Base-by-base conservation (phyloP, 1,140 invertebrate species). In the Cydia amplana region DNA sequence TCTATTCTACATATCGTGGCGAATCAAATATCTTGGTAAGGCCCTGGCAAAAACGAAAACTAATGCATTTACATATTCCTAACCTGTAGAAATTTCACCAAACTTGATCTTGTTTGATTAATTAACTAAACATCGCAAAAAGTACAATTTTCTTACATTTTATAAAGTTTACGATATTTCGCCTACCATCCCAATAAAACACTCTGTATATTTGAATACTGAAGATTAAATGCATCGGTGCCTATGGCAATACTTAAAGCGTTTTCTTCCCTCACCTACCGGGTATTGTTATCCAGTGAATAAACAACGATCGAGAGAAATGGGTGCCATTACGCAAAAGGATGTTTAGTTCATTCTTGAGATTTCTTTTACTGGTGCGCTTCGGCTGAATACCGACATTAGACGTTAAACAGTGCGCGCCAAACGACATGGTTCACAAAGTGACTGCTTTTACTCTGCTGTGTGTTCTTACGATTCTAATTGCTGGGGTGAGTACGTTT, bases 321-420 rank as follows among this genome's bases (percentile, higher is more conserved):
- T 77, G 74, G 43, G 60, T 77, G 18, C 60, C 28, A 77, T 79
- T 77, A 76, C 74, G 73, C 65, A 76, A 81, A 80, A 79, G 77
- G 78, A 79, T 79, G 79, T 79, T 81, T 77, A 76, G 79, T 77
- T 43, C 76, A 74, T 79, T 79, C 79, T 79, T 79, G 79, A 79
- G 74, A 79, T 79, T 77, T 64, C 55, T 74, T 77, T 76, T 72
- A 74, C 51, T 73, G 73, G 64, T 49, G 49, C 63, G 18, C 60
- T 72, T 67, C 70, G 25, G 25, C 75, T 60, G 55, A 60, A 60
- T 60, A 72, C 72, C 60, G 46, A 20, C 49, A 74, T 72, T 55
- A 74, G 65, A 70, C 46, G 72, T 70, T 43, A 74, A 46, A 64
- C 16, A 70, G 75, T 46, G 74, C 51, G 63, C 75, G 36, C 70